Percentiles rank a stretch among this genome's conserved stretches.
Evolutionary conservation across 92 coral and sea anemone genomes (phyloP).

Genomic region (Ricordea florida): DNA sequence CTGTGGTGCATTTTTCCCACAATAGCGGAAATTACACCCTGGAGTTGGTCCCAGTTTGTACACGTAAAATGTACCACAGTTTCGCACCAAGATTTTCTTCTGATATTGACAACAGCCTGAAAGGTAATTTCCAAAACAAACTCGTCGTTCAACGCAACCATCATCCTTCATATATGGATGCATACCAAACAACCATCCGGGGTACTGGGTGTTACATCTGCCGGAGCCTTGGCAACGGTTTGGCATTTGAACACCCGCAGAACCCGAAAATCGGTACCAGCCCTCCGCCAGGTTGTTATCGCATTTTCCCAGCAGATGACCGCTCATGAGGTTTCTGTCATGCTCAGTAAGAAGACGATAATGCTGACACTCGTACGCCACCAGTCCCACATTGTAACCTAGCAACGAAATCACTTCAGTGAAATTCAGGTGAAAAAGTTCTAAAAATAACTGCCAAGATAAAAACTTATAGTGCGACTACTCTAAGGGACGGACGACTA

Average conservation of each 20-base stretch:
- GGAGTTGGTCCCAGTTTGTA: slow-evolving; percentile 75
- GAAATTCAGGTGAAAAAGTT: background rate
- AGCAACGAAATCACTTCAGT: background rate
- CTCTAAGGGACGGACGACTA: too few species aligned
- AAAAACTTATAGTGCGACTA: too few species aligned
- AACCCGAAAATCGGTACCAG: slow-evolving; percentile 86
- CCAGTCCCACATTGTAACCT: slow-evolving; percentile 82
- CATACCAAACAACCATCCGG: slow-evolving; percentile 88
- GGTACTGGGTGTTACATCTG: slow-evolving; percentile 69
- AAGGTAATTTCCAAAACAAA: slow-evolving; percentile 74
- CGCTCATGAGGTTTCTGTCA: slow-evolving; percentile 56
- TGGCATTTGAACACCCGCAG: slow-evolving; percentile 79
- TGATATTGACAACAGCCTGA: slow-evolving; percentile 67
- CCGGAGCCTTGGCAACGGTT: slow-evolving; percentile 58
- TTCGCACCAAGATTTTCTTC: slow-evolving; percentile 66
- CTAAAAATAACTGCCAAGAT: too few species aligned
- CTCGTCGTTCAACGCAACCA: slow-evolving; percentile 70
- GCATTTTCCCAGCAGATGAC: slow-evolving; percentile 60
- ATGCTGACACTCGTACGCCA: too few species aligned
- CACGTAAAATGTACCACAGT: slow-evolving; percentile 82
- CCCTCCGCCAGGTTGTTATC: slow-evolving; percentile 85
- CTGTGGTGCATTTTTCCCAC: slow-evolving; percentile 40
- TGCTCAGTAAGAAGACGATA: slow-evolving; percentile 64
- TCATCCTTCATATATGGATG: slow-evolving; percentile 80
- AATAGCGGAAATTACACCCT: slow-evolving; percentile 71